phyloP scores from a whole-genome alignment of 1,140 invertebrate species.

The Artemia franciscana region DNA sequence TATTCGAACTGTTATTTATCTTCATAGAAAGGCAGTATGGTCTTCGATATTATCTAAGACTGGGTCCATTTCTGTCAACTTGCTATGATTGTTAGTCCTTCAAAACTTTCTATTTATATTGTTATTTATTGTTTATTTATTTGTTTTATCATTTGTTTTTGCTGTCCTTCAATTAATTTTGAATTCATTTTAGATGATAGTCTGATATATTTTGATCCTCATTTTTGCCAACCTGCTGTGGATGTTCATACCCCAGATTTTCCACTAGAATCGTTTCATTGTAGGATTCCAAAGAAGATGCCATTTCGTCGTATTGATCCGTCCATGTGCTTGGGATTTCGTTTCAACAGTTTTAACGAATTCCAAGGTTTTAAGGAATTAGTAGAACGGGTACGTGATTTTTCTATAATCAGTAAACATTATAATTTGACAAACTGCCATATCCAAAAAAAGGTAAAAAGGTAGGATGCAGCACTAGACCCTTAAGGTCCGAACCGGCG shows the following conservation, averaged over 20 bases:
- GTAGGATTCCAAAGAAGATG: constrained; percentile 61
- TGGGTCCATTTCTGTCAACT: background rate
- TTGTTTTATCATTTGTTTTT: background rate
- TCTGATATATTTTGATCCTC: constrained; percentile 72
- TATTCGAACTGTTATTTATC: background rate
- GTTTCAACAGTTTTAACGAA: constrained; percentile 44
- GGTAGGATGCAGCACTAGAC: no score
- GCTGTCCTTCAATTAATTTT: background rate
- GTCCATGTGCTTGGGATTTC: constrained; percentile 78
- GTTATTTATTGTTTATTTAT: background rate
- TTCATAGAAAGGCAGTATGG: background rate
- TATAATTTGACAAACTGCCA: no score
- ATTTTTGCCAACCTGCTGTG: constrained; percentile 72
- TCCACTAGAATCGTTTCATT: constrained; percentile 53
- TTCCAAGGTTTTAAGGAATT: constrained; percentile 52
- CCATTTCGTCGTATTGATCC: constrained; percentile 72
- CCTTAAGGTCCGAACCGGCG: no score
- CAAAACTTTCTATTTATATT: background rate
- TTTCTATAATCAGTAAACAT: no score
- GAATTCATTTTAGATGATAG: constrained; percentile 39
- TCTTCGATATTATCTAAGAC: background rate
- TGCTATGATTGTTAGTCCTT: background rate
- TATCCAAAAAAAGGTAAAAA: no score
- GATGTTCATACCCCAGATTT: constrained; percentile 49
- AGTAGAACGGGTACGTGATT: no score